Base-by-base conservation (phyloP, 2,888 invertebrate species). In the Diloba caeruleocephala region DNA sequence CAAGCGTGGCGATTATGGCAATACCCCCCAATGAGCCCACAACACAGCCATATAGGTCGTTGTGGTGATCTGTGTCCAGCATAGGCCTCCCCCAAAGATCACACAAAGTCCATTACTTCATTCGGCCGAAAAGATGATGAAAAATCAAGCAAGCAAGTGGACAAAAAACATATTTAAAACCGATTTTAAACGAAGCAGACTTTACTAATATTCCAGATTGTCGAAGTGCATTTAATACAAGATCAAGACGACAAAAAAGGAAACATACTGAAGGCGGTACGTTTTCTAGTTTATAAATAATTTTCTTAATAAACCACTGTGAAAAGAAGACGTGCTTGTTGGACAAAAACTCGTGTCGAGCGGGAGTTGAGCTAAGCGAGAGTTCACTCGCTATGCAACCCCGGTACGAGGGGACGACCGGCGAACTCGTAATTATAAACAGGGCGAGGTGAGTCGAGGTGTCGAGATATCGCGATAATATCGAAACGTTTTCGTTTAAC, bases 401-500 rank as follows among this genome's bases (percentile, higher is more conserved):
- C 60, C 36, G 43, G 37, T 39, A 50, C 46, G 62, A 66, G 71
- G 71, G 73, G 73, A 70, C 46, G 78, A 76, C 53, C 76, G 73
- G 71, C 76, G 65, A 66, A 72, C 70, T 78, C 78, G 78, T 82
- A 85, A 85, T 85, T 86, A 85, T 77, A 82, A 79, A 82, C 79
- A 71, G 78, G 80, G 77, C 81, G 84, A 86, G 74, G 79, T 79
- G 80, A 76, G 60, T 17, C 71, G 82, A 86, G 85, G 86, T 89
- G 89, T 85, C 85, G 87, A 85, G 86, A 84, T 82, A 83, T 83
- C 84, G 80, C 82, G 90, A 90, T 90, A 86, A 76, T 82, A 89
- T 90, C 90, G 80, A 76, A 82, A 72, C 81, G 81, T 81, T 85
- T 82, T 82, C 80, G 78, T 81, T 83, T 82, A 81, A 81, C 80